Base-by-base conservation (phyloP, 1,140 invertebrate genomes). In the Trinorchestia longiramus region DNA sequence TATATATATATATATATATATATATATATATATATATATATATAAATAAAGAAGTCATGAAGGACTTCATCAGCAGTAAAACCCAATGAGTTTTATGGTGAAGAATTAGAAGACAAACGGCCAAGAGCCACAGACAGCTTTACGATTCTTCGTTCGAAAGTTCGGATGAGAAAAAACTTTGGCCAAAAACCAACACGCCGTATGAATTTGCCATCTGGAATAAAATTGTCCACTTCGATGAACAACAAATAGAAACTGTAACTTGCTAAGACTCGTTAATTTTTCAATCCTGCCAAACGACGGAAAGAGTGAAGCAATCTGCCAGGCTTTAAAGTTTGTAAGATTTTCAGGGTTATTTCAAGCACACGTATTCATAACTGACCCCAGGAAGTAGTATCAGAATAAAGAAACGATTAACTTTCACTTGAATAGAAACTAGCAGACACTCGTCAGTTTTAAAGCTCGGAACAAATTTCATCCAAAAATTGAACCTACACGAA, bases 41-140 rank as follows among this genome's bases (percentile, higher is more conserved):
- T n/a, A 53, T 53, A 53, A 11, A 77, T 43, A 40, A 94, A 94
- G 44, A 94, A 94, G 43, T 45, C 92, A 94, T 94, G 92, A n/a
- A 94, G 47, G 92, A 94, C 92, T 94, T 94, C 92, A 94, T 94
- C 92, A 94, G 92, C 92, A 94, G 92, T 94, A 94, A 94, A 94
- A 44, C 44, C 92, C 92, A 94, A 94, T 94, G 92, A 94, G 92
- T 94, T 94, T 94, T 94, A 94, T 94, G 92, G 92, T 94, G 92
- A 94, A 94, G 92, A 94, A 94, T 94, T 94, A 94, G 92, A 94
- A 94, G 92, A 94, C 92, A 94, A 94, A 94, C 92, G 92, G 43
- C 43, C 92, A 47, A 47, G 92, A 45, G 43, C 44, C 43, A 44
- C 92, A 40, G 92, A 94, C 92, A 94, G 92, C 92, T 94, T 94